Base-by-base conservation (phyloP, 2,113 vertebrate species). In the Brachionichthys hirsutus region DNA sequence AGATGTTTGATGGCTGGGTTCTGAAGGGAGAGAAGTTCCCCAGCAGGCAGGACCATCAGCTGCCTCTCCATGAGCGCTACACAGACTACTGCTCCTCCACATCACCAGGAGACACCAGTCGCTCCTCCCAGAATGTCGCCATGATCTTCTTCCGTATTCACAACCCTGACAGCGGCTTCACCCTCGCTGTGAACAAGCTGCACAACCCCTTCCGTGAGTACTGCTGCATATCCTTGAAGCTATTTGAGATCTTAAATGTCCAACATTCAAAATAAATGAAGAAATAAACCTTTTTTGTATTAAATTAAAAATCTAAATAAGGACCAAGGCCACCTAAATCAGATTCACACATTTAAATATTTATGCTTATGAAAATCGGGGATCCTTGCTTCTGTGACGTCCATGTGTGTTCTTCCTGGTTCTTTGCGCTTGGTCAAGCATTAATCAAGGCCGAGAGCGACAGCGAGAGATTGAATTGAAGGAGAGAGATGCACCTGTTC, bases 1-100 rank as follows among this genome's bases (percentile, higher is more conserved):
- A 98, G 95, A 92, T 96, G 20, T 98, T 98, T 88, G 95, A 98
- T 47, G 96, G 96, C 54, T 98, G 96, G 96, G 94, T 98, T 78
- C 87, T 98, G 53, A 97, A 98, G 83, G 95, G 95, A 15, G 94
- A 98, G 84, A 96, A 94, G 85, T 98, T 98, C 75, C 96, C 96
- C 42, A 97, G 95, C 79, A 91, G 90, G 40, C 81, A 92, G 61
- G 96, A 98, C 70, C 95, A 98, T 52, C 93, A 90, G 2, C 93
- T 96, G 15, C 83, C 93, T 42, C 87, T 89, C 1, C 82, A 86
- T 4, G 90, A 95, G 74, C 94, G 96, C 70, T 98, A 96, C 4
- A 70, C 79, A 16, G 95, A 98, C 78, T 93, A 94, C 72, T 98
- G 96, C 80, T 90, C 93, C 57, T 90, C 80, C 4, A 81, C 86